Evolutionary conservation across 2,113 vertebrate species (phyloP).

Genomic region (Poecile atricapillus): DNA sequence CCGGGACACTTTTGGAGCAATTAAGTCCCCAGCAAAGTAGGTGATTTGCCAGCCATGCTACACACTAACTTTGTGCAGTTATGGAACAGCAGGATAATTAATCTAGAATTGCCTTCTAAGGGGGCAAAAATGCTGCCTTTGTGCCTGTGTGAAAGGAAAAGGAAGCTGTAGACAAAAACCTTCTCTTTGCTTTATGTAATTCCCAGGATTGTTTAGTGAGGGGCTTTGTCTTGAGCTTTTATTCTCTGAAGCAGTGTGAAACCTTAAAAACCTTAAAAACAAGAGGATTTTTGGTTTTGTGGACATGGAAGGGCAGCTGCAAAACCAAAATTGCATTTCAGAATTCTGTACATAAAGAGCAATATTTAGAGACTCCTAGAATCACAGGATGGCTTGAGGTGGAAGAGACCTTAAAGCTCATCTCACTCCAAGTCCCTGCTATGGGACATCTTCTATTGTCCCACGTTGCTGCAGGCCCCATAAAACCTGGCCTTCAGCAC

Average conservation of each 20-base stretch:
- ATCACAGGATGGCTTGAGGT: neutral
- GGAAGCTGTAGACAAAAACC: neutral
- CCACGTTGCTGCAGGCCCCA: neutral
- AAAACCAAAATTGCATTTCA: neutral
- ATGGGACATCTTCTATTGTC: neutral
- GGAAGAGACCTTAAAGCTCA: neutral
- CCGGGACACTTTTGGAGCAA: neutral
- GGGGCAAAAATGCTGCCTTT: neutral
- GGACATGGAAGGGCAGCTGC: neutral
- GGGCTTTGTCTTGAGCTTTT: neutral
- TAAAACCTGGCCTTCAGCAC: neutral
- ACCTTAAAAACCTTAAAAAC: neutral
- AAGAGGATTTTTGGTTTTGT: neutral
- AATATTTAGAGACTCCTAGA: neutral
- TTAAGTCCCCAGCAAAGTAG: neutral
- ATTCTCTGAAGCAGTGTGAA: neutral
- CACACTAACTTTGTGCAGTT: neutral
- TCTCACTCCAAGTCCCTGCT: neutral
- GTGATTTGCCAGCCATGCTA: neutral
- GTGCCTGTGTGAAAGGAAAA: neutral
- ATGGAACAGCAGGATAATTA: neutral
- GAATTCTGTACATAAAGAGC: neutral
- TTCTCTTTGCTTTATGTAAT: neutral
- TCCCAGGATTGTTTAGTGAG: neutral
- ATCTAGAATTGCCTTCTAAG: neutral